A percentile compares a stretch with the other conserved stretches of the same genome.
phyloP scores from a whole-genome alignment of 1,140 invertebrate genomes.

The Orchestia grillus region DNA sequence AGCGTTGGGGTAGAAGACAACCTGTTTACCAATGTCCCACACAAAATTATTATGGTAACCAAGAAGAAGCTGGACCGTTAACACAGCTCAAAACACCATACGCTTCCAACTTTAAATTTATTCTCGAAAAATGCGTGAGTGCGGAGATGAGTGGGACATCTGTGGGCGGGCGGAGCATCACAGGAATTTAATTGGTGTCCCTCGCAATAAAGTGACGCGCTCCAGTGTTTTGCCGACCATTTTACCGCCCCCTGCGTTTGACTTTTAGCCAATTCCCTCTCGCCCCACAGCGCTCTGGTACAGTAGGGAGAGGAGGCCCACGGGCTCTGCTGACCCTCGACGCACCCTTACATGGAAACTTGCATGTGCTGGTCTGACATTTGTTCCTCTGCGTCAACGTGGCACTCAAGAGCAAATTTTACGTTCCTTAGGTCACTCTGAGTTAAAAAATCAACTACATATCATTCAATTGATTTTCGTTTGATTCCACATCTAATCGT shows the following conservation, averaged over 20 bases:
- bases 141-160: not conserved
- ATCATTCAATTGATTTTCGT: too few relatives aligned
- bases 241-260: not conserved
- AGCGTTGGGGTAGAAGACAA: not conserved
- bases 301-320: not conserved
- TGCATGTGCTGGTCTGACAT: not conserved
- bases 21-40: not conserved
- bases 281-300: not conserved
- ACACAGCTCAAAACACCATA: not conserved
- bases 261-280: not conserved
- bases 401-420: not conserved
- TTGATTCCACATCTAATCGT: too few relatives aligned
- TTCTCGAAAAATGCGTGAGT: not conserved
- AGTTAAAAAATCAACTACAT: too few relatives aligned
- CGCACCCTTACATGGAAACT: not conserved
- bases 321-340: not conserved
- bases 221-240: not conserved
- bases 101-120: not conserved
- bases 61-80: not conserved
- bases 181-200: not conserved
- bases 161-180: not conserved
- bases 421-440: too few relatives aligned
- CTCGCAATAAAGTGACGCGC: not conserved
- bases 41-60: not conserved
- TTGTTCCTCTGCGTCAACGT: not conserved